phyloP scores from a whole-genome alignment of 2,797 vertebrate genomes.

The Carcharodon carcharias region DNA sequence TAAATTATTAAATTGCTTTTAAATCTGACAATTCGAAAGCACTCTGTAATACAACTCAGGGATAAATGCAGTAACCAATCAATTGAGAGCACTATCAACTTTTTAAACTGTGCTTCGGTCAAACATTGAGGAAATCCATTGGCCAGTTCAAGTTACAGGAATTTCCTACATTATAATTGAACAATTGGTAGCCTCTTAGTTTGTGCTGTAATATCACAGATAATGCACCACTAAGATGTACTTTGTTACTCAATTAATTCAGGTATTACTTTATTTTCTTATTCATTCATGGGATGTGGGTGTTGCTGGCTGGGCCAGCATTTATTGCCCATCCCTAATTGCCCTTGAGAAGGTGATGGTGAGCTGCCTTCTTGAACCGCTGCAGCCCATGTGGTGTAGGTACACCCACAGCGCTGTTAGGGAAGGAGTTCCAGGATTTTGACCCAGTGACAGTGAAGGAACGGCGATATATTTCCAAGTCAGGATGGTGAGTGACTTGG shows the following conservation, averaged over 20 bases:
- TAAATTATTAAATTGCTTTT: background rate
- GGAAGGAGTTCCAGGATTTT: too few species aligned
- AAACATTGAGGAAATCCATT: background rate
- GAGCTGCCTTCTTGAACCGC: too few species aligned
- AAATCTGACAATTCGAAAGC: background rate
- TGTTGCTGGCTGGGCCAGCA: too few species aligned
- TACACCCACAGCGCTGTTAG: too few species aligned
- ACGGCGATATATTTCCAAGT: too few species aligned
- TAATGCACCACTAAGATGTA: background rate
- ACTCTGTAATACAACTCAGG: background rate
- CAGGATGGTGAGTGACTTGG: too few species aligned
- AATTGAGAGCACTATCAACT: background rate
- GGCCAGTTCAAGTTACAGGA: background rate
- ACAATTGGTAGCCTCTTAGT: background rate
- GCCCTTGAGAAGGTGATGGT: too few species aligned
- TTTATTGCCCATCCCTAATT: too few species aligned
- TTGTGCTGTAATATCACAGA: background rate
- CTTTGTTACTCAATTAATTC: slow-evolving; percentile 6
- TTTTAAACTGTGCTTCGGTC: background rate
- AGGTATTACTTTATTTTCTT: background rate
- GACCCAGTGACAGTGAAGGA: too few species aligned
- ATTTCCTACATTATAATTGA: background rate
- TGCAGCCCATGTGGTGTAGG: too few species aligned
- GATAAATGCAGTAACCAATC: background rate
- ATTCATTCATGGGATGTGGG: too few species aligned